Evolutionary conservation across 2,888 invertebrate species (phyloP).

Genomic region (Drosophila emarginata): DNA sequence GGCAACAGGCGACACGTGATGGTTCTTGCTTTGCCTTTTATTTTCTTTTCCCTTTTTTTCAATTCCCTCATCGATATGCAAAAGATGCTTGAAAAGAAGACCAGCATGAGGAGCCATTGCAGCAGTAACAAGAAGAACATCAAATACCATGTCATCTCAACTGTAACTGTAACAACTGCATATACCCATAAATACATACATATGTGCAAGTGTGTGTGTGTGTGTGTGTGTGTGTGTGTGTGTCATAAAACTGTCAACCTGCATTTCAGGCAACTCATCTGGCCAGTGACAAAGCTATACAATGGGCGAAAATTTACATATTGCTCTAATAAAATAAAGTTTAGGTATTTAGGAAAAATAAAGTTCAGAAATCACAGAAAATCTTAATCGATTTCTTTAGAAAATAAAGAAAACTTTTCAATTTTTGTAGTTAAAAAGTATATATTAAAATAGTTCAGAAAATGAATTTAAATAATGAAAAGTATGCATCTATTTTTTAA

Average conservation of each 20-base stretch:
- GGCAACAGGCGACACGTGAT: background rate
- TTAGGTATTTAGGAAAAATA: background rate
- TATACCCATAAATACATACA: slow-evolving; percentile 2
- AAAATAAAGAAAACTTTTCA: no score
- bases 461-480: no score
- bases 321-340: background rate
- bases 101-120: slow-evolving; percentile 9
- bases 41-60: background rate
- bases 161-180: slow-evolving; percentile 42
- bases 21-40: background rate
- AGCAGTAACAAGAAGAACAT: slow-evolving; percentile 11
- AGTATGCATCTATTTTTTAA: no score
- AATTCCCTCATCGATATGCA: slow-evolving; percentile 3
- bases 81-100: slow-evolving; percentile 9
- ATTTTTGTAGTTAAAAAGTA: no score
- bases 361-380: no score
- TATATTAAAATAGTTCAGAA: no score
- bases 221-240: slow-evolving; percentile 36
- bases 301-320: slow-evolving; percentile 23
- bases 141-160: slow-evolving; percentile 43
- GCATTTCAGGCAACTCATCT: slow-evolving; percentile 67
- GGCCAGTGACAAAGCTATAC: slow-evolving; percentile 40
- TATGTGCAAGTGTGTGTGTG: slow-evolving; percentile 14
- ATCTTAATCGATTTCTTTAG: no score
- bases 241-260: slow-evolving; percentile 72